Evolutionary conservation across 2,113 vertebrate genomes (phyloP).

Genomic region (Chunga burmeisteri): DNA sequence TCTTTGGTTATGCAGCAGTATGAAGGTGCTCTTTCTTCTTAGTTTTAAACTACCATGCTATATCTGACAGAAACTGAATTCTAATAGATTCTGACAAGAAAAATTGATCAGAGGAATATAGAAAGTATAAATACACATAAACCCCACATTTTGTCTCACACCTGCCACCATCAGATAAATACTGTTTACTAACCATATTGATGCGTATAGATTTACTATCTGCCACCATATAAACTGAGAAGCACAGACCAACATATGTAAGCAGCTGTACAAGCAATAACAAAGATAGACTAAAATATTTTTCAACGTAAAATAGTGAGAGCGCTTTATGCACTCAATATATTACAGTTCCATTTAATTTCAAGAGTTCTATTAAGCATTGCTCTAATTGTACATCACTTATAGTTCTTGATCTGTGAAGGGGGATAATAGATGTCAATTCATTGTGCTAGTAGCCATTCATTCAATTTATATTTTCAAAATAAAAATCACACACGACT

Average conservation of each 20-base stretch:
- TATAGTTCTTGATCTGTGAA: neutral
- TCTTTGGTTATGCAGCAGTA: neutral
- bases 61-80: neutral
- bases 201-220: neutral
- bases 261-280: neutral
- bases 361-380: neutral
- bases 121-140: neutral
- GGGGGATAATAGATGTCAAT: neutral
- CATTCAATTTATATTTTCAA: conserved; percentile 13
- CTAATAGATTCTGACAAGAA: neutral
- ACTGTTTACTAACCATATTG: neutral
- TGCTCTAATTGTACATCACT: conserved; percentile 14
- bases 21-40: neutral
- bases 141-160: neutral
- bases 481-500: conserved; percentile 5
- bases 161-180: neutral
- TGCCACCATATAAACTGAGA: neutral
- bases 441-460: neutral
- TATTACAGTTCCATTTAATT: neutral
- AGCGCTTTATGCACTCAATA: neutral
- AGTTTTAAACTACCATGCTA: neutral
- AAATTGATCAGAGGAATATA: neutral
- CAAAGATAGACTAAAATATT: neutral
- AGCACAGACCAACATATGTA: neutral
- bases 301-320: neutral